Evolutionary conservation across 2,113 vertebrate genomes (phyloP).

Genomic region (Brachirus orientalis): DNA sequence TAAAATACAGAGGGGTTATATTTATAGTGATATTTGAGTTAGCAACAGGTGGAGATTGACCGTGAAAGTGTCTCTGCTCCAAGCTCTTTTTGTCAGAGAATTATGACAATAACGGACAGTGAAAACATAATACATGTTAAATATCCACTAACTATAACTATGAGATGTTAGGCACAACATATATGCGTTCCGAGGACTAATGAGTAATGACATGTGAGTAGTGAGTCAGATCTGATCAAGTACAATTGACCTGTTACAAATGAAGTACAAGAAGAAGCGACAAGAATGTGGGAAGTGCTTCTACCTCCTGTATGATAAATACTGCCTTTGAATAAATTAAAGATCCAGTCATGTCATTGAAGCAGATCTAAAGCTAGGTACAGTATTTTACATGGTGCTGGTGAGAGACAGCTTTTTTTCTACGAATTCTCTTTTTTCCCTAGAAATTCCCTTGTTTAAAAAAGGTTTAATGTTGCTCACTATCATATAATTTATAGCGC

Average conservation of each 20-base stretch:
- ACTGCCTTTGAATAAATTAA: conserved; percentile 12
- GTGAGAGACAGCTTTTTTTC: neutral
- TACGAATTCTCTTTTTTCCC: conserved; percentile 14
- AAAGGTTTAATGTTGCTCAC: conserved; percentile 14
- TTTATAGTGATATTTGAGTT: conserved; percentile 45
- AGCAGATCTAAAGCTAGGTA: neutral
- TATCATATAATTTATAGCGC: conserved; percentile 30
- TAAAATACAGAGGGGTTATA: conserved; percentile 42
- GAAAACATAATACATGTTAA: too few relatives aligned
- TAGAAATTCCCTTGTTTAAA: too few relatives aligned
- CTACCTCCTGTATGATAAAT: conserved; percentile 25
- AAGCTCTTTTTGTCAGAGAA: too few relatives aligned
- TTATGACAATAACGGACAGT: too few relatives aligned
- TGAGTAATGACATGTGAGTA: conserved; percentile 22
- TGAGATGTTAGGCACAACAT: too few relatives aligned
- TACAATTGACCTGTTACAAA: conserved; percentile 65
- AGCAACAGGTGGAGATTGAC: too few relatives aligned
- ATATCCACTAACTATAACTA: too few relatives aligned
- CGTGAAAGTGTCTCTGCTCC: too few relatives aligned
- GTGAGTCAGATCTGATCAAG: conserved; percentile 64
- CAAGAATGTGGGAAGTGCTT: conserved; percentile 29
- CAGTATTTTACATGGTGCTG: neutral
- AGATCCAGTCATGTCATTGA: neutral
- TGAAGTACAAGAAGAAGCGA: conserved; percentile 10
- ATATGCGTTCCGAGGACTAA: too few relatives aligned